Percentiles rank a stretch among this genome's conserved stretches.
phyloP scores from a whole-genome alignment of 2,797 vertebrate species.

The Micropoecilia bifurca region DNA sequence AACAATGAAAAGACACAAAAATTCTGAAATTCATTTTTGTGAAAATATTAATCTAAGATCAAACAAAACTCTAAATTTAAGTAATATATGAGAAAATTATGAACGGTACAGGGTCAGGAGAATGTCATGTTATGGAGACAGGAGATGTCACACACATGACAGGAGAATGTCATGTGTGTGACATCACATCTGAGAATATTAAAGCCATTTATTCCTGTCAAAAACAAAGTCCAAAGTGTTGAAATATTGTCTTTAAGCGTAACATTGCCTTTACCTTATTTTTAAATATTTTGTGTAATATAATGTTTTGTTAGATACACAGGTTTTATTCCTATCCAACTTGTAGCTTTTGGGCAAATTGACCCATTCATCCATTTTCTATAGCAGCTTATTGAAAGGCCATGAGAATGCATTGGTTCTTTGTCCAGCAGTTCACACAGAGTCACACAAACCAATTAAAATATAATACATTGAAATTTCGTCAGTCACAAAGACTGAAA shows the following conservation, averaged over 20 bases:
- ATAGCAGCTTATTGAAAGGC: not conserved
- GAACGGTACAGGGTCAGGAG: not conserved
- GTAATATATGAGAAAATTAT: not conserved
- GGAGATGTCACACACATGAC: too few relatives aligned
- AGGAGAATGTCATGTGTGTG: too few relatives aligned
- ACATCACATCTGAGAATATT: not conserved
- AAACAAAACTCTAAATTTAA: not conserved
- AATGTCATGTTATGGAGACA: not conserved
- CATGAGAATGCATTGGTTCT: not conserved
- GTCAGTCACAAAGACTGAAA: not conserved
- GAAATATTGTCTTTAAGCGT: not conserved
- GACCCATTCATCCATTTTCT: not conserved
- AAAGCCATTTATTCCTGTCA: not conserved
- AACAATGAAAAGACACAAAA: not conserved
- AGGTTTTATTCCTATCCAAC: not conserved
- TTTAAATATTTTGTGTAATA: not conserved
- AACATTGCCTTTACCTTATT: not conserved
- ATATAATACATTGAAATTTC: not conserved
- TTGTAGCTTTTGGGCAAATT: not conserved
- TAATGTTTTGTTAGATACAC: not conserved
- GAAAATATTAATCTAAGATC: not conserved
- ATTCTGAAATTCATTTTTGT: not conserved
- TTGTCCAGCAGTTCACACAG: too few relatives aligned
- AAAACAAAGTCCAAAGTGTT: not conserved
- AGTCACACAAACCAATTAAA: not conserved